Percentiles rank a stretch among this genome's conserved stretches.
Conservation (phyloP, 2,888 invertebrate species). For the Tineola bisselliella region DNA sequence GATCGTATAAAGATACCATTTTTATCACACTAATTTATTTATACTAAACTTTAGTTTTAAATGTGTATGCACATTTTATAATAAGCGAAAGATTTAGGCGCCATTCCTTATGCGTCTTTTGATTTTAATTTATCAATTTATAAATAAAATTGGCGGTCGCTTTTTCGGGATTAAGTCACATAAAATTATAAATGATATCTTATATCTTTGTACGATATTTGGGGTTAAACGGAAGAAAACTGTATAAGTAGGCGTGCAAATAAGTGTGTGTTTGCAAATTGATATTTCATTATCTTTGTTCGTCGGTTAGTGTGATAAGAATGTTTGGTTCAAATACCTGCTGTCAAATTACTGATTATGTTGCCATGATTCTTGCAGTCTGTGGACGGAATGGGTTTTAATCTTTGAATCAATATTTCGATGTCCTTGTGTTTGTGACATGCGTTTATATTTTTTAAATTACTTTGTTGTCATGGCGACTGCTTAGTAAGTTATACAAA, state of each 20-base stretch:
- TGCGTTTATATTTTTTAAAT: neutral
- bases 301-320: neutral
- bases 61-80: too few relatives aligned
- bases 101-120: neutral
- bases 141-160: neutral
- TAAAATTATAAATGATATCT: neutral
- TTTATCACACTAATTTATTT: too few relatives aligned
- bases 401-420: neutral
- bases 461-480: neutral
- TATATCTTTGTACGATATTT: constrained; percentile 7
- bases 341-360: neutral
- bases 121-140: neutral
- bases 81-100: neutral
- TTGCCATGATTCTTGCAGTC: neutral
- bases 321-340: constrained; percentile 8
- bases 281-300: constrained; percentile 10
- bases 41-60: too few relatives aligned
- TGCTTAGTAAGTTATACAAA: neutral
- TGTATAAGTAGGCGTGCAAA: constrained; percentile 4
- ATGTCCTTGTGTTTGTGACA: neutral
- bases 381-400: neutral
- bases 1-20: neutral
- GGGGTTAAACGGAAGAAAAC: constrained; percentile 12
- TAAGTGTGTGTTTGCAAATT: constrained; percentile 10
- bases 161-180: neutral